Evolutionary conservation across 2,888 invertebrate genomes (phyloP), one percentile per base, ranked within the genome.

Genomic region (Gymnoscelis rufifasciata): DNA sequence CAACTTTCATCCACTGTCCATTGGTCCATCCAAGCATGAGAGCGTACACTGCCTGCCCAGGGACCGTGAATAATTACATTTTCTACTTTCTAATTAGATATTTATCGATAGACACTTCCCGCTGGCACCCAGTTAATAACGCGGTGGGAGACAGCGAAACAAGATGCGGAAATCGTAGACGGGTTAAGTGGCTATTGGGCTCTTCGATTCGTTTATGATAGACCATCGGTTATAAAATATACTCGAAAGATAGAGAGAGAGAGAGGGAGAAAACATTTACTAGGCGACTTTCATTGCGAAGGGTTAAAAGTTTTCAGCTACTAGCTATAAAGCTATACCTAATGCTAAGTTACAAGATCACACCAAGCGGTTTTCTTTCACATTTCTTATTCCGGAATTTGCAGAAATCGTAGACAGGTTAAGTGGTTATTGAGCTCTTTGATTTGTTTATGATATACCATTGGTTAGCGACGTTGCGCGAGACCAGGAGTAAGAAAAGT

Each of bases 31-130:
- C 39, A 51, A 37, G 46, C 51, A 49, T 38, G 49, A 43, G 48
- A 50, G 47, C 28, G 45, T 47, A 43, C 36, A 44, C 49, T 38
- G 53, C 45, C 54, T 51, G 47, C 38, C 41, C 52, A 53, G 48
- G 51, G 48, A 54, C 53, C 53, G 52, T 54, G 42, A 38, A 72
- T 74, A 72, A 74, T 74, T 73, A 64, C 56, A 65, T 69, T 71
- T 71, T 70, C 71, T 66, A 74, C 75, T 76, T 75, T 77, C 76
- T 74, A 75, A 78, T 75, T 68, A 73, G 70, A 68, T 66, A 67
- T 62, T 62, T 58, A 63, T 62, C 62, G 62, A 45, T 38, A 38
- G 44, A 42, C 50, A 58, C 60, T 64, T 60, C 59, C 60, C 59
- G 51, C 53, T 57, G 54, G 56, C 57, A 61, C 60, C 57, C 54